phyloP scores from a whole-genome alignment of 2,888 invertebrate species.

The Frankliniella fusca region DNA sequence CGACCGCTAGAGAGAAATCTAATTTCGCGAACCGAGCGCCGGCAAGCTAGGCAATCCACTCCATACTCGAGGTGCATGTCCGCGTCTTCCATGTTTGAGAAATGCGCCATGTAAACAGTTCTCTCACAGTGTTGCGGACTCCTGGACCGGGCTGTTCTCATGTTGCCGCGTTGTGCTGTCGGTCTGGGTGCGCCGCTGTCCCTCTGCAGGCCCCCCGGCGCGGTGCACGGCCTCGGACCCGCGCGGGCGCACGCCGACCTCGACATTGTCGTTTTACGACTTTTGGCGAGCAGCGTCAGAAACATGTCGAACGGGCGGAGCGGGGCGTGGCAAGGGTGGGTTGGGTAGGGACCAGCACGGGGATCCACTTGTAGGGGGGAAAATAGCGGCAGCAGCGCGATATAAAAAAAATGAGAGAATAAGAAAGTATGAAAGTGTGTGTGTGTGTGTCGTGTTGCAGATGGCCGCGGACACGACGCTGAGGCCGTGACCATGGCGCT shows the following conservation, averaged over 20 bases:
- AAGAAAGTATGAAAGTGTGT: neutral
- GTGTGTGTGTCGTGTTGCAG: neutral
- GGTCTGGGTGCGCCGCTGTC: too few relatives aligned
- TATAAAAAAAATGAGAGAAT: neutral
- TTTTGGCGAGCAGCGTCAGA: neutral
- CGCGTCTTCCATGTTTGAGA: too few relatives aligned
- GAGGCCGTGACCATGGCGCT: too few relatives aligned
- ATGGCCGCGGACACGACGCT: neutral
- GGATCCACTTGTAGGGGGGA: neutral
- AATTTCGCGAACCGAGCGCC: too few relatives aligned
- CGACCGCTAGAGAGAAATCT: too few relatives aligned
- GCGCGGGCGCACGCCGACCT: neutral
- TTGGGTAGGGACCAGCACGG: neutral
- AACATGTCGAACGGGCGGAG: neutral
- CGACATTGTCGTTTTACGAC: neutral
- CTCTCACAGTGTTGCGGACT: too few relatives aligned
- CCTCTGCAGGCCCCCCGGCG: neutral
- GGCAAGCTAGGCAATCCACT: too few relatives aligned
- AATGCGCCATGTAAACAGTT: too few relatives aligned
- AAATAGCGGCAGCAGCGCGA: neutral
- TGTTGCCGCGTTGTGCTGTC: too few relatives aligned
- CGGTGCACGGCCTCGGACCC: neutral
- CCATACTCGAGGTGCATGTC: too few relatives aligned
- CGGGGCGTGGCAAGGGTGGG: neutral
- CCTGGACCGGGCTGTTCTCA: too few relatives aligned